Base-by-base conservation (phyloP, 2,888 invertebrate genomes). In the Diaphora mendica region DNA sequence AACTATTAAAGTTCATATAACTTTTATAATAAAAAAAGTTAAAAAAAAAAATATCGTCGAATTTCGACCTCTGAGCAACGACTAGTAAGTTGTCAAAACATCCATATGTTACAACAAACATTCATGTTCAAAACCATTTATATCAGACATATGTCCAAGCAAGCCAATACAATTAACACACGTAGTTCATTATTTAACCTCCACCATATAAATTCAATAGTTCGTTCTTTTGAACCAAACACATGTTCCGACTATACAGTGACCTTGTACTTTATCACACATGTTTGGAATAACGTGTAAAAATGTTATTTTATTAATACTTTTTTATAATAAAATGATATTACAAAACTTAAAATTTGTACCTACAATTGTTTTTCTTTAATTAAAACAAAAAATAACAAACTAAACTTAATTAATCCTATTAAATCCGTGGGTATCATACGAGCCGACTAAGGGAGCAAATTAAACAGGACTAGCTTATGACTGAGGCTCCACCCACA, bases 201-300 rank as follows among this genome's bases (percentile, higher is more conserved):
- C 70, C 73, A 30, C 64, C 26, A 39, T 8, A 44, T 20, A 30
- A 44, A 67, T 30, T 48, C 44, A 30, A 26, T 44, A 44, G 66
- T 67, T 48, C 9, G 30, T 48, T 48, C 67, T 66, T 67, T 67
- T 20, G 44, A 17, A 30, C 44, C 66, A 75, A 79, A 64, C 73
- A 79, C 78, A 72, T 73, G 70, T 74, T 77, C 67, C 77, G 42
- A 75, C 81, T 82, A 86, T 87, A 88, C 87, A 80, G 80, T 76
- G 76, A 77, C 88, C 88, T 87, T 86, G 82, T 72, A 68, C 65
- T 79, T 84, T 87, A 85, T 85, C 82, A 81, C 35, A 79, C 71
- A 77, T 73, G 74, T 65, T 74, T 59, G 81, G 35, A 74, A 44
- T 77, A 74, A 71, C 68, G 72, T 30, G 15, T 59, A 44, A 73